Evolutionary conservation across 1,140 invertebrate genomes (phyloP), one percentile per base, ranked within the genome.

Genomic region (Palaemon carinicauda): DNA sequence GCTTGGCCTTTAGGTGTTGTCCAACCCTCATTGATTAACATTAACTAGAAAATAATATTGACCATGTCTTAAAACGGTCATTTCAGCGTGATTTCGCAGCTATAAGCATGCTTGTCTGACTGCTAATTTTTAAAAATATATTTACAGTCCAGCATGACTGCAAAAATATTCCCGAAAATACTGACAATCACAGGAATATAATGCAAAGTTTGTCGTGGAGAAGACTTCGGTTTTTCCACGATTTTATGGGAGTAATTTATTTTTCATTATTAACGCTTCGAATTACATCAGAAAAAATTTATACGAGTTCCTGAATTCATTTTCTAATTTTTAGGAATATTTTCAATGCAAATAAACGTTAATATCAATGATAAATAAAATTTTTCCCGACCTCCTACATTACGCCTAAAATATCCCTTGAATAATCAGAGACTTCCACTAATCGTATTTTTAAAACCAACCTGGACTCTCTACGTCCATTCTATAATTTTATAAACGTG

Each of bases 171-270:
- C 51, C 24, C 24, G 33, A 80, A 74, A 54, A 78, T 31, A n/a
- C 65, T 2, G 52, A 73, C 52, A 86, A 56, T 56, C 24, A 50
- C 52, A 31, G 56, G 52, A 65, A 86, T 71, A 86, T 80, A 41
- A 71, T 80, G 51, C 51, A 10, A 17, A 27, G 50, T 73, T 60
- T 69, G 51, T 52, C 65, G 77, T 79, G 77, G 69, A 86, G 84
- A 86, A 86, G 84, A 86, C 84, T 86, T 86, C 84, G 84, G 84
- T 86, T 86, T 86, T 86, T 86, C 84, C 51, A 50, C 80, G 84
- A 53, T 80, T 86, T 86, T 79, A 86, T 73, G 73, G 77, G 84
- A 86, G 80, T 71, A 86, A 86, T 86, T 86, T 86, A 86, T 86
- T 86, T 86, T 65, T 73, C 60, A 69, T 21, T 53, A 56, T 80